Percentiles rank a stretch among this genome's conserved stretches.
phyloP scores from a whole-genome alignment of 2,888 invertebrate genomes.

The Sinhomidia bicolor region DNA sequence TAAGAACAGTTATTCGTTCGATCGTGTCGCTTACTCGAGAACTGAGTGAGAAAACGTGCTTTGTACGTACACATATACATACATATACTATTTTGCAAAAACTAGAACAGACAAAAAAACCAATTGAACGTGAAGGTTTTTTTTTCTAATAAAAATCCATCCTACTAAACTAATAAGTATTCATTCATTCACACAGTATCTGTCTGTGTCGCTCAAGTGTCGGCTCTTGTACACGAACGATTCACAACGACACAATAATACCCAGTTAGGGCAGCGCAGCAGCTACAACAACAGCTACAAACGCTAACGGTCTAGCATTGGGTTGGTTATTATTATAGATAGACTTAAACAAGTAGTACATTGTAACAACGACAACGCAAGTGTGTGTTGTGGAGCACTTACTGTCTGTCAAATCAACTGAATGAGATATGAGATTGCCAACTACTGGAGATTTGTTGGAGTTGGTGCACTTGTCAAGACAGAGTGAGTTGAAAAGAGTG shows the following conservation, averaged over 20 bases:
- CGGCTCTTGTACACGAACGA: too few relatives aligned
- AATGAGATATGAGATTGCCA: constrained; percentile 30
- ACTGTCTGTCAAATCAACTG: constrained; percentile 20
- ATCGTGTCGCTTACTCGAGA: too few relatives aligned
- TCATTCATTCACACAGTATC: not conserved
- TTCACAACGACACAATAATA: too few relatives aligned
- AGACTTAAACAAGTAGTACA: not conserved
- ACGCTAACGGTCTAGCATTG: too few relatives aligned
- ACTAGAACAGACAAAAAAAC: not conserved
- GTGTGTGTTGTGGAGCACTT: too few relatives aligned
- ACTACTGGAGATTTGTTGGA: not conserved
- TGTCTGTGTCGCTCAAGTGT: not conserved
- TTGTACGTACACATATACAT: too few relatives aligned
- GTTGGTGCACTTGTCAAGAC: not conserved
- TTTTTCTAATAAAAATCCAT: constrained; percentile 3
- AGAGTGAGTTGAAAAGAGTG: not conserved
- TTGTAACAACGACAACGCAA: too few relatives aligned
- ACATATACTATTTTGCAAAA: too few relatives aligned
- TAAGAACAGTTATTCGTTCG: too few relatives aligned
- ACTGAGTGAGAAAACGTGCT: too few relatives aligned
- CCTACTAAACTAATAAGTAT: not conserved
- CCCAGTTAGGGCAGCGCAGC: too few relatives aligned
- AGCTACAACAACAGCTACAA: too few relatives aligned
- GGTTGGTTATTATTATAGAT: not conserved
- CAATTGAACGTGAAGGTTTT: constrained; percentile 24